Conservation (phyloP, 2,888 invertebrate species). For the Cosmia pyralina region DNA sequence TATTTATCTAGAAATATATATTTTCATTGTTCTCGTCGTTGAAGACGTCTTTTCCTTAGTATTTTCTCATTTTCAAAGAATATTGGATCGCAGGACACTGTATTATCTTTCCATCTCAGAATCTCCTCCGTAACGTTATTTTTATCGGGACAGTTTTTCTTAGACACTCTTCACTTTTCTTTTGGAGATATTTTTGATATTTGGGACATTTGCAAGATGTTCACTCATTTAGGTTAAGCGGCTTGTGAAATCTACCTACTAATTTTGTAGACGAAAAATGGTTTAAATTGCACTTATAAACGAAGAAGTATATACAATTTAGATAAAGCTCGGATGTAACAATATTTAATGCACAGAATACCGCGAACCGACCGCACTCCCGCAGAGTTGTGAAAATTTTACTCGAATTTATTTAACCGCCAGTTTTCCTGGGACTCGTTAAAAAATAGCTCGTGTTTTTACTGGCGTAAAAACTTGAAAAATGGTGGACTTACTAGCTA, state of each 20-base stretch:
- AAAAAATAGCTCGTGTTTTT: constrained; percentile 20
- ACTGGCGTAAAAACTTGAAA: constrained; percentile 18
- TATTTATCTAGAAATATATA: constrained; percentile 31
- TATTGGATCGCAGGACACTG: constrained; percentile 45
- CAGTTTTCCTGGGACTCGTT: constrained; percentile 1
- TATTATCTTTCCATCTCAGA: constrained; percentile 57
- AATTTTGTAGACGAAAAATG: neutral
- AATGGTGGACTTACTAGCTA: constrained; percentile 15
- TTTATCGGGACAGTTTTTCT: constrained; percentile 41
- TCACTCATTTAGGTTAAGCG: neutral
- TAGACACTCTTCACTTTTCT: neutral
- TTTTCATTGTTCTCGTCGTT: constrained; percentile 43
- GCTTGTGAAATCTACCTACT: neutral
- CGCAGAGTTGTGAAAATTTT: constrained; percentile 39
- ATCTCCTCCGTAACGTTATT: constrained; percentile 35
- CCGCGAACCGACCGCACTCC: constrained; percentile 10
- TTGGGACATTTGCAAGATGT: neutral
- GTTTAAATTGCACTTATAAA: constrained; percentile 21
- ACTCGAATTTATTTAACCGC: constrained; percentile 25
- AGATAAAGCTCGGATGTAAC: constrained; percentile 26
- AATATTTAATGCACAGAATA: constrained; percentile 39
- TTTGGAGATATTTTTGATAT: constrained; percentile 4
- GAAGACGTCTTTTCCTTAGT: constrained; percentile 32
- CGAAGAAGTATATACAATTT: constrained; percentile 20
- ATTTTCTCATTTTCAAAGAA: constrained; percentile 44